phyloP scores from a whole-genome alignment of 2,113 vertebrate genomes.

The Maccullochella peelii region DNA sequence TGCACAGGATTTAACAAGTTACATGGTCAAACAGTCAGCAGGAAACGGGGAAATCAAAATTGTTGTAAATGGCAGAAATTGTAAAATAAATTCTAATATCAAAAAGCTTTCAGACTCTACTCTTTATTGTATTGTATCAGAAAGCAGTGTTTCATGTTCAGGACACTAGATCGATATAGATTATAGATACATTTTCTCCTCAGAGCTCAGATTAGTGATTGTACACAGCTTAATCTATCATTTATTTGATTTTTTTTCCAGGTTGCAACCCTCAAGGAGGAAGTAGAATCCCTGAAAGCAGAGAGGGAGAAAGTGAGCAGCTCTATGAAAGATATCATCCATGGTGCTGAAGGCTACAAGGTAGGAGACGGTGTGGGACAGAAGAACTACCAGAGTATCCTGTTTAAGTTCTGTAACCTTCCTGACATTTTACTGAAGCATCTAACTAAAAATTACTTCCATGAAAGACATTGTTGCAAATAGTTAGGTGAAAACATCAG shows the following conservation, averaged over 20 bases:
- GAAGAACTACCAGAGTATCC: not conserved
- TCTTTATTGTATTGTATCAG: not conserved
- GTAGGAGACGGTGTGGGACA: slow-evolving; percentile 75
- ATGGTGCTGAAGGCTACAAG: slow-evolving; percentile 95
- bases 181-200: not conserved
- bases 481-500: not conserved
- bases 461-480: not conserved
- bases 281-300: slow-evolving; percentile 85
- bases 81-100: not conserved
- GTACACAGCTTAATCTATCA: not conserved
- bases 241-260: slow-evolving; percentile 58
- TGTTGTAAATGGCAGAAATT: not conserved
- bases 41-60: not conserved
- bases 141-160: not conserved
- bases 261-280: slow-evolving; percentile 86
- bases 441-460: not conserved
- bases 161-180: not conserved
- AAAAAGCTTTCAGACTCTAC: not conserved
- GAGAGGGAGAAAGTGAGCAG: slow-evolving; percentile 88
- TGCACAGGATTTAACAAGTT: not conserved
- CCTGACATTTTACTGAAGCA: not conserved
- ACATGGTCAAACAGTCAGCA: not conserved
- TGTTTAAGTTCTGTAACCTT: not conserved
- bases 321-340: slow-evolving; percentile 94
- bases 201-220: not conserved